A percentile compares a stretch with the other conserved stretches of the same genome.
phyloP scores from a whole-genome alignment of 2,888 invertebrate species.

The Euclidia mi region DNA sequence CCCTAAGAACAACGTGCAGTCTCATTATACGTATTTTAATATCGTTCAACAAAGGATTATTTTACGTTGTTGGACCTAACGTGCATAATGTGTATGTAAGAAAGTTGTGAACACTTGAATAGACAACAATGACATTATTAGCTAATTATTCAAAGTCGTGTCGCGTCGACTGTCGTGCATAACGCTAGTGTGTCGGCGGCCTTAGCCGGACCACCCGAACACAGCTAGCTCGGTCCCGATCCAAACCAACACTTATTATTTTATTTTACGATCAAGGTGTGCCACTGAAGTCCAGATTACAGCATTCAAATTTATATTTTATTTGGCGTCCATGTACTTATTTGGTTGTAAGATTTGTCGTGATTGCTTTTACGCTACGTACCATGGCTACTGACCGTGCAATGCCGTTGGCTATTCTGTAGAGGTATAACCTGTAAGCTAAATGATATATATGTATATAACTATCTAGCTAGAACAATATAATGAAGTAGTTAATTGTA shows the following conservation, averaged over 20 bases:
- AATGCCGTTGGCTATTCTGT: too few relatives aligned
- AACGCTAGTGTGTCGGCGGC: conserved; percentile 46
- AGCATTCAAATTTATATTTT: conserved; percentile 26
- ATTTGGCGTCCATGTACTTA: neutral
- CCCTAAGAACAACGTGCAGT: conserved; percentile 28
- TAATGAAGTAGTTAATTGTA: too few relatives aligned
- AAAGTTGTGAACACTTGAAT: conserved; percentile 55
- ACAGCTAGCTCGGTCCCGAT: conserved; percentile 43
- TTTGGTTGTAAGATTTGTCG: neutral
- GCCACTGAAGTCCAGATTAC: conserved; percentile 34
- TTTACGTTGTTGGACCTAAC: conserved; percentile 34
- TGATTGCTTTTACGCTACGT: neutral
- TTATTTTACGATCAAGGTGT: conserved; percentile 54
- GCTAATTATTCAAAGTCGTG: conserved; percentile 61
- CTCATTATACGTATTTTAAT: conserved; percentile 46
- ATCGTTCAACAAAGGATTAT: conserved; percentile 47
- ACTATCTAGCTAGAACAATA: too few relatives aligned
- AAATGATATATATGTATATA: too few relatives aligned
- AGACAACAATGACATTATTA: conserved; percentile 60
- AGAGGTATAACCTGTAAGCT: too few relatives aligned
- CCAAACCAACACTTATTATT: conserved; percentile 64
- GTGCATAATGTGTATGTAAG: conserved; percentile 54
- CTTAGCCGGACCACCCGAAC: conserved; percentile 58
- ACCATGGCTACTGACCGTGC: too few relatives aligned
- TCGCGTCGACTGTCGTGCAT: conserved; percentile 48